Evolutionary conservation across 1,140 invertebrate species (phyloP).

Genomic region (Mercenaria mercenaria): DNA sequence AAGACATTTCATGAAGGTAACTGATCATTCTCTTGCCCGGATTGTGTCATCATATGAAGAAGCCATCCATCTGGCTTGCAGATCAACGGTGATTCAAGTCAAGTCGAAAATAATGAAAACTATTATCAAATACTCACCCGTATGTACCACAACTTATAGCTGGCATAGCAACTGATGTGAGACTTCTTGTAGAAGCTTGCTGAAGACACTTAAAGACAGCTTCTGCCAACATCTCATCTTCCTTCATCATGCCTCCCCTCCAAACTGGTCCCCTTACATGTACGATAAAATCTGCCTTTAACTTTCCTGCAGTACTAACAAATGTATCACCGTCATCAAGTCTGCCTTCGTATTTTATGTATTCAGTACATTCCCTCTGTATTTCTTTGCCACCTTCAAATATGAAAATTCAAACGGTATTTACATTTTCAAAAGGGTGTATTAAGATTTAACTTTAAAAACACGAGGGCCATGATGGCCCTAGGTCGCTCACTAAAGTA

Average conservation of each 20-base stretch:
- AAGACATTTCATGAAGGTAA: no score
- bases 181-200: slow-evolving; percentile 2
- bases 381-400: slow-evolving; percentile 38
- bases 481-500: no score
- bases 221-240: slow-evolving; percentile 35
- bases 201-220: slow-evolving; percentile 36
- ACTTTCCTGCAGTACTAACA: slow-evolving; percentile 6
- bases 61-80: no score
- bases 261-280: slow-evolving; percentile 55
- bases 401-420: no score
- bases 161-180: slow-evolving; percentile 63
- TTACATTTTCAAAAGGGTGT: no score
- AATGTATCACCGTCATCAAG: slow-evolving; percentile 32
- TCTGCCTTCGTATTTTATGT: not conserved
- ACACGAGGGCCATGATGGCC: no score
- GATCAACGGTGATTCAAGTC: no score
- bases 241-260: slow-evolving; percentile 30
- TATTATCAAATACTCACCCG: slow-evolving; percentile 40
- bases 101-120: no score
- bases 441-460: no score
- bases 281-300: slow-evolving; percentile 28
- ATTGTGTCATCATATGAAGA: no score
- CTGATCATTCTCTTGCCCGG: no score
- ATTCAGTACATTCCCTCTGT: not conserved
- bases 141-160: slow-evolving; percentile 60